These are phyloP conservation scores for Catocala nupta DNA, from an alignment of 2,888 invertebrate genomes.

Conservation along the genomic window DNA sequence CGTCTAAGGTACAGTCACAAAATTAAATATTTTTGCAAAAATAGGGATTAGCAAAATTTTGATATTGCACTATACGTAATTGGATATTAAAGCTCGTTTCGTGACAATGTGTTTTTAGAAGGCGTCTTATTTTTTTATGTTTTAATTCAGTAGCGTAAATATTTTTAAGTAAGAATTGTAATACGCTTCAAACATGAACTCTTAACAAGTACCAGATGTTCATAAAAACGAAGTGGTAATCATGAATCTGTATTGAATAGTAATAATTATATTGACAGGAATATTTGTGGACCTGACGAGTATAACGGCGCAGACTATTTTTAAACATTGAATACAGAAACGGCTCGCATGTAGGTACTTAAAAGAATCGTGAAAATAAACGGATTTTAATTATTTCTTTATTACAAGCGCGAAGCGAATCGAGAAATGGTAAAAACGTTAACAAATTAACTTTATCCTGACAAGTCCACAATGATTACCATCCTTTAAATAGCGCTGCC, in stretches of 20 bases:
- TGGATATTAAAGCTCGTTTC: slow-evolving; percentile 55
- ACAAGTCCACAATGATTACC: slow-evolving; percentile 26
- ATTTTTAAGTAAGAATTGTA: too few species aligned
- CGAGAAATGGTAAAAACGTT: too few species aligned
- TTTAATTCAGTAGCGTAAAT: too few species aligned
- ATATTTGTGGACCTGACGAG: too few species aligned
- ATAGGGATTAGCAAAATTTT: slow-evolving; percentile 38
- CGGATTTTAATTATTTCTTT: too few species aligned
- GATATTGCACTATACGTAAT: slow-evolving; percentile 53
- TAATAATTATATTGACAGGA: background rate
- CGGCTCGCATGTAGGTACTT: too few species aligned
- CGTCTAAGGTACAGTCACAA: slow-evolving; percentile 12
- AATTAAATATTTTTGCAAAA: slow-evolving; percentile 36
- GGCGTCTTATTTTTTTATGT: background rate
- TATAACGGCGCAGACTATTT: too few species aligned
- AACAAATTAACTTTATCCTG: background rate
- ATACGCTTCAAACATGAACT: background rate
- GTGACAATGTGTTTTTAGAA: slow-evolving; percentile 46
- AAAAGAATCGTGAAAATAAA: too few species aligned
- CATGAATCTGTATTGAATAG: background rate
- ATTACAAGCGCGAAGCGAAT: too few species aligned
- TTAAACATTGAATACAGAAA: too few species aligned
- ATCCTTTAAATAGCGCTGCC: slow-evolving; percentile 23
- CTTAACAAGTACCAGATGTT: slow-evolving; percentile 23
- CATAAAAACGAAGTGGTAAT: slow-evolving; percentile 17